Evolutionary conservation across 2,888 invertebrate species (phyloP).

Genomic region (Xestia c-nigrum): DNA sequence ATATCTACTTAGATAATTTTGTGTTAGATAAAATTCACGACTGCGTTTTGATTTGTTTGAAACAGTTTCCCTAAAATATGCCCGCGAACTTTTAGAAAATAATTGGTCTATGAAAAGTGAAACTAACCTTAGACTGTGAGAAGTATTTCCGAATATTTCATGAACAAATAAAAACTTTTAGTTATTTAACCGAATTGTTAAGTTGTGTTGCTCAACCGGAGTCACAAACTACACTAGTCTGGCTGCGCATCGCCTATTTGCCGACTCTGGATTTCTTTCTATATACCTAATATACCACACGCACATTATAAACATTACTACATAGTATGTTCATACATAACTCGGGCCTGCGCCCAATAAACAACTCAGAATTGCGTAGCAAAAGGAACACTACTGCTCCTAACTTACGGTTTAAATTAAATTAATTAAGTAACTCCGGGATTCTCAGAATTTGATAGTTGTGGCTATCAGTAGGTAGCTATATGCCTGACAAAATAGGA

Average conservation of each 20-base stretch:
- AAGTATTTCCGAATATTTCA: background rate
- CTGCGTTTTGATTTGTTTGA: background rate
- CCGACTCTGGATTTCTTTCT: background rate
- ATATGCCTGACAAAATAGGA: background rate
- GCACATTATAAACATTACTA: background rate
- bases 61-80: background rate
- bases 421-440: too few relatives aligned
- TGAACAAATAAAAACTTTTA: background rate
- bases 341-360: background rate
- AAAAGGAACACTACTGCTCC: background rate
- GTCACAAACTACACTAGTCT: slow-evolving; percentile 1
- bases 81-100: slow-evolving; percentile 1
- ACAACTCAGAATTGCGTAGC: background rate
- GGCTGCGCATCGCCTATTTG: background rate
- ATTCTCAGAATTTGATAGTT: background rate
- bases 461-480: background rate
- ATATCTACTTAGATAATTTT: background rate
- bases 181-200: background rate
- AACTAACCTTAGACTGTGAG: slow-evolving; percentile 17
- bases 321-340: background rate
- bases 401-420: background rate
- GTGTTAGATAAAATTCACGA: background rate
- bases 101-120: background rate
- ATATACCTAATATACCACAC: too few relatives aligned
- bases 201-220: background rate